phyloP scores from a whole-genome alignment of 1,140 invertebrate genomes.

The Panagrolaimus sp. region DNA sequence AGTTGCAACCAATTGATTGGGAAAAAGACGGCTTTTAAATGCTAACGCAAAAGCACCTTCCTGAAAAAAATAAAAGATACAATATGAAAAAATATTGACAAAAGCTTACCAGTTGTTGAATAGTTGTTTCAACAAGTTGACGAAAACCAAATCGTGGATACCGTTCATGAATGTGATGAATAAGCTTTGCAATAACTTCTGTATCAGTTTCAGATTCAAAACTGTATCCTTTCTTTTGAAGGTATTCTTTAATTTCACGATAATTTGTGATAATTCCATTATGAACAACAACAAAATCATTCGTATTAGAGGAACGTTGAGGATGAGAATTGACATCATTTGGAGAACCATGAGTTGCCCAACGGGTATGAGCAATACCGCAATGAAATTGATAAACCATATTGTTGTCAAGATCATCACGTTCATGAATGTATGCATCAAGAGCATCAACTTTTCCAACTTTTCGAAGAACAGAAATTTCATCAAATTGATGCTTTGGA shows the following conservation, averaged over 20 bases:
- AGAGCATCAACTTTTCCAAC: conserved; percentile 87
- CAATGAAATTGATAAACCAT: conserved; percentile 73
- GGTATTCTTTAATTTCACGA: conserved; percentile 92
- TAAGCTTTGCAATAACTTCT: conserved; percentile 93
- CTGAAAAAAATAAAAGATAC: conserved; percentile 63
- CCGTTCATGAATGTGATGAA: conserved; percentile 83
- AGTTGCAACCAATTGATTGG: conserved; percentile 91
- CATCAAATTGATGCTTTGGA: conserved; percentile 64
- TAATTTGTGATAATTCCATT: conserved; percentile 99
- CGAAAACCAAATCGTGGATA: conserved; percentile 85
- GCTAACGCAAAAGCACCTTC: conserved; percentile 97
- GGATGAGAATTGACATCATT: conserved; percentile 89
- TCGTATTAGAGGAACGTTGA: conserved; percentile 80
- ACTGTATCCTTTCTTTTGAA: conserved; percentile 68
- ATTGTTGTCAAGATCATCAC: conserved; percentile 68
- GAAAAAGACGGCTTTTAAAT: conserved; percentile 91
- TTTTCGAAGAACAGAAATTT: conserved; percentile 73
- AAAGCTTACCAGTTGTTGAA: conserved; percentile 81
- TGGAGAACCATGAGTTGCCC: conserved; percentile 97
- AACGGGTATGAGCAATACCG: conserved; percentile 96
- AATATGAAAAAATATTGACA: neutral
- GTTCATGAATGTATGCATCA: conserved; percentile 74
- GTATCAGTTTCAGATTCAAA: conserved; percentile 99
- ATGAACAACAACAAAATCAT: conserved; percentile 92
- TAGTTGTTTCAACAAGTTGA: conserved; percentile 88